Evolutionary conservation across 2,113 vertebrate genomes (phyloP).

Genomic region (Rattus rattus): DNA sequence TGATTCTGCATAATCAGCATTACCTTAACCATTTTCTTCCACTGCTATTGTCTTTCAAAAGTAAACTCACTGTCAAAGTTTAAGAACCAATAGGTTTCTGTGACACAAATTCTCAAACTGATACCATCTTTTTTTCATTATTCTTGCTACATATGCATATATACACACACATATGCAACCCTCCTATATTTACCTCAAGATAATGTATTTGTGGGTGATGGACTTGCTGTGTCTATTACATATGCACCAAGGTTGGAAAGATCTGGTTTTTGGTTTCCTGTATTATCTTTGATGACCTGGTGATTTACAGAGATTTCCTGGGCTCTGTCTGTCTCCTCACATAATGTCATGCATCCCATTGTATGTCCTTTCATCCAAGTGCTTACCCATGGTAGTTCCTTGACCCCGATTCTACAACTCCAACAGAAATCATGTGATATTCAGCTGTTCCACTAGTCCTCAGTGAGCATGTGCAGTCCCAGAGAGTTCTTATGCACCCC

Average conservation of each 20-base stretch:
- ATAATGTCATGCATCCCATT: neutral
- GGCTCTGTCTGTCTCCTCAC: neutral
- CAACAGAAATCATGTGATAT: neutral
- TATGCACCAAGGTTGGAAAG: neutral
- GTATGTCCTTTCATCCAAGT: neutral
- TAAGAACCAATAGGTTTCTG: neutral
- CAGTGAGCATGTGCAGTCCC: neutral
- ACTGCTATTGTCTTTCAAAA: neutral
- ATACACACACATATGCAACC: no score
- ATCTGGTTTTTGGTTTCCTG: neutral
- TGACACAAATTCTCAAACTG: neutral
- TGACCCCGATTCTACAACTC: neutral
- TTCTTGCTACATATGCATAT: neutral
- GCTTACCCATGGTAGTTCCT: neutral
- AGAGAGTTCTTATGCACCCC: neutral
- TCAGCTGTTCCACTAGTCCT: neutral
- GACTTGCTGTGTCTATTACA: neutral
- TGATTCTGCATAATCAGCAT: neutral
- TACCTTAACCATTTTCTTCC: neutral
- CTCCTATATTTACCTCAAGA: neutral
- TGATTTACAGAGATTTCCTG: neutral
- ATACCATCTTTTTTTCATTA: neutral
- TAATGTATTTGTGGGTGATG: neutral
- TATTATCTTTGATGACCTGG: neutral
- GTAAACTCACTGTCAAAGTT: neutral